These are phyloP conservation scores for Cerastis leucographa DNA, from an alignment of 2,888 invertebrate species.

Conservation along the genomic window DNA sequence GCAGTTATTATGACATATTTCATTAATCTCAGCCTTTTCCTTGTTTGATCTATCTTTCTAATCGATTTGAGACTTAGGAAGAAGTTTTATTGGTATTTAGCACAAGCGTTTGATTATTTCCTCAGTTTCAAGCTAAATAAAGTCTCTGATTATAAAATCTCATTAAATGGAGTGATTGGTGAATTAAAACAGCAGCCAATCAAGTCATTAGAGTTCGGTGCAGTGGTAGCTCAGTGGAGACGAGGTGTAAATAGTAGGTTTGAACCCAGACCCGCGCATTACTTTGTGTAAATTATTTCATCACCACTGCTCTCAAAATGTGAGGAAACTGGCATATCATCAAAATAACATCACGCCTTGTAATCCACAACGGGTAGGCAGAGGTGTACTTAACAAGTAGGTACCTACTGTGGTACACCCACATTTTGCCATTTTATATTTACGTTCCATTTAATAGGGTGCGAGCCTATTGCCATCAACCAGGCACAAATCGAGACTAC, in stretches of 20 bases:
- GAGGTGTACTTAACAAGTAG: no score
- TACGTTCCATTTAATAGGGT: no score
- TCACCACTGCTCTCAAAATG: no score
- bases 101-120: not conserved
- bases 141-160: not conserved
- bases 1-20: slow-evolving; percentile 54
- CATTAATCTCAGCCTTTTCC: slow-evolving; percentile 33
- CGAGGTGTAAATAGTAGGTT: not conserved
- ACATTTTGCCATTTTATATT: no score
- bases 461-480: no score
- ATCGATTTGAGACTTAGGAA: slow-evolving; percentile 3
- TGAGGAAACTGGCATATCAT: no score
- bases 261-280: no score
- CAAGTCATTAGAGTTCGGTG: not conserved
- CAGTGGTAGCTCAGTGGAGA: not conserved
- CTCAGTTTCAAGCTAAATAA: not conserved
- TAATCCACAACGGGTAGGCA: no score
- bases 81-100: not conserved
- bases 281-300: no score
- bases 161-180: not conserved
- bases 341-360: no score
- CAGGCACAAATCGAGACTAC: no score
- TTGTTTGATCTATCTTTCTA: slow-evolving; percentile 25
- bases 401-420: no score
- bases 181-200: not conserved